phyloP scores from a whole-genome alignment of 2,113 vertebrate genomes.

The Brienomyrus longianalis region DNA sequence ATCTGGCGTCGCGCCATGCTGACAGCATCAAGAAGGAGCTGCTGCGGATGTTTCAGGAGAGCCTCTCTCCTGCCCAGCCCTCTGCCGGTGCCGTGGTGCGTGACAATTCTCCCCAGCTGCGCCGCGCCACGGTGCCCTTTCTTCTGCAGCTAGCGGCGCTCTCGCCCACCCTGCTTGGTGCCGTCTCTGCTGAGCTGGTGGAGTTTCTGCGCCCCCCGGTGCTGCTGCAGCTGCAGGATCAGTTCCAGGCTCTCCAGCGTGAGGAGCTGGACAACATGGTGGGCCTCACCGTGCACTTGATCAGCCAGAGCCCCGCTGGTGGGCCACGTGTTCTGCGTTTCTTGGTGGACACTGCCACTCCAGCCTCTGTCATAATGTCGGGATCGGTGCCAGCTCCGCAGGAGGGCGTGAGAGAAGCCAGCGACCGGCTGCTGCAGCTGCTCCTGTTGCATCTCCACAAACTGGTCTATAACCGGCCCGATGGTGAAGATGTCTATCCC shows the following conservation, averaged over 20 bases:
- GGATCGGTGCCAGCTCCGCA: constrained; percentile 65
- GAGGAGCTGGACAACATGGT: constrained; percentile 84
- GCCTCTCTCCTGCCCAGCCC: constrained; percentile 57
- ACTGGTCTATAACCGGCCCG: constrained; percentile 71
- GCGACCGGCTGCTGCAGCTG: constrained; percentile 81
- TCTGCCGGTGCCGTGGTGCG: constrained; percentile 47
- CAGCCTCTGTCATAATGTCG: constrained; percentile 80
- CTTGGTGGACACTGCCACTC: constrained; percentile 80
- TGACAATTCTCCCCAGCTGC: constrained; percentile 66
- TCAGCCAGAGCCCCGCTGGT: constrained; percentile 80
- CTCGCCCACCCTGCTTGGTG: constrained; percentile 76
- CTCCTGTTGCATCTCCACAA: constrained; percentile 85
- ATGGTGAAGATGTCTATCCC: constrained; percentile 47
- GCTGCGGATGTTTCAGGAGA: constrained; percentile 85
- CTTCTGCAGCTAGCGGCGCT: constrained; percentile 83
- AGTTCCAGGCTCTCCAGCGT: constrained; percentile 66
- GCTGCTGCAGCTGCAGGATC: constrained; percentile 79
- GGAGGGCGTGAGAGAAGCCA: constrained; percentile 79
- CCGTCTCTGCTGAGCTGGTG: constrained; percentile 77
- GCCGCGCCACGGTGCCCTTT: constrained; percentile 77
- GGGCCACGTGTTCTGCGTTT: constrained; percentile 77
- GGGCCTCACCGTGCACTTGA: constrained; percentile 75
- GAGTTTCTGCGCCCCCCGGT: constrained; percentile 73
- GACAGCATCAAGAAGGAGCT: constrained; percentile 86
- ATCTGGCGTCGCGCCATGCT: constrained; percentile 77